Conservation (phyloP, 2,888 invertebrate genomes). For the Aromia moschata region DNA sequence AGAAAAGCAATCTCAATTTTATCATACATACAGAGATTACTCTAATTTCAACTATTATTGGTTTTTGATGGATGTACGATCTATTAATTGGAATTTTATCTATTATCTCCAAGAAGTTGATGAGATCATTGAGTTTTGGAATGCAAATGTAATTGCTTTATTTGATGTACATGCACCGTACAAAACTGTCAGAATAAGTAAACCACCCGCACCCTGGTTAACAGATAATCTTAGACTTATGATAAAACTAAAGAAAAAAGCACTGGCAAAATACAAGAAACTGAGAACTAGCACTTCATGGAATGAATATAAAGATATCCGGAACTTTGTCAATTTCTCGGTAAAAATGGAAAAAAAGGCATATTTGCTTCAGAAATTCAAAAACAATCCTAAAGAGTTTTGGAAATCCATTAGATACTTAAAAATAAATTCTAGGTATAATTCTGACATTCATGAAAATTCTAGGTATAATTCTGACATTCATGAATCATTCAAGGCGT, state of each 20-base stretch:
- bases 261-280: neutral
- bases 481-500: neutral
- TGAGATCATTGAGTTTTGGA: conserved; percentile 6
- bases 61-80: neutral
- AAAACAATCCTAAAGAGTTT: conserved; percentile 1
- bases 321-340: neutral
- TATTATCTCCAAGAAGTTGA: neutral
- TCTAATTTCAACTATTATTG: conserved; percentile 10
- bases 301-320: conserved; percentile 1
- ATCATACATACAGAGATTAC: conserved; percentile 5
- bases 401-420: conserved; percentile 8
- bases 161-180: too few relatives aligned
- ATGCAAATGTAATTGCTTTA: neutral
- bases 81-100: conserved; percentile 4
- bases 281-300: neutral
- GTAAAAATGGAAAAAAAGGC: conserved; percentile 1
- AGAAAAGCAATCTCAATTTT: neutral
- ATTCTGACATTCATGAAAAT: neutral
- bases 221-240: conserved; percentile 4
- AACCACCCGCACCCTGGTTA: neutral
- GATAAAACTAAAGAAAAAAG: conserved; percentile 4
- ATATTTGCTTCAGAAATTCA: neutral
- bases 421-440: neutral
- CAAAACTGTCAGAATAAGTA: neutral
- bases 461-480: too few relatives aligned